Percentiles rank a stretch among this genome's conserved stretches.
These are phyloP conservation scores for Phainopepla nitens DNA, from an alignment of 2,113 vertebrate species.

Conservation along the genomic window DNA sequence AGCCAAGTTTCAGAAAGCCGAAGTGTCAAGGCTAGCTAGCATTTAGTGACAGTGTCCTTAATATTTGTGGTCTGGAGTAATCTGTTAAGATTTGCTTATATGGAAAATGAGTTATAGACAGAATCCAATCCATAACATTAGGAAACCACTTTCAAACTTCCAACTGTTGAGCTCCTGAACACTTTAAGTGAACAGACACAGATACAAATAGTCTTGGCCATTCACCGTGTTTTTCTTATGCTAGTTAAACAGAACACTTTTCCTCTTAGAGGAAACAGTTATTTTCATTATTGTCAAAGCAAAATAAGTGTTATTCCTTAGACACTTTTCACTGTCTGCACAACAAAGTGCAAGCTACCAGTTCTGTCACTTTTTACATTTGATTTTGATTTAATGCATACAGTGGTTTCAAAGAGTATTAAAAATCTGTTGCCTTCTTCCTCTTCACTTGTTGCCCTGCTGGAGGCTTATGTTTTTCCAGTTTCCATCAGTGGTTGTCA, in stretches of 20 bases:
- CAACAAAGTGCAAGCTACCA: conserved; percentile 9
- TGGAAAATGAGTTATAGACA: conserved; percentile 36
- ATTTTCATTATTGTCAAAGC: conserved; percentile 33
- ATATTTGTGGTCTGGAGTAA: conserved; percentile 19
- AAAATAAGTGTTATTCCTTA: conserved; percentile 19
- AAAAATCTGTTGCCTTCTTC: conserved; percentile 47
- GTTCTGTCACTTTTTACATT: conserved; percentile 27
- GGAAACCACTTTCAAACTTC: conserved; percentile 47
- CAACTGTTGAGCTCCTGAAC: not conserved
- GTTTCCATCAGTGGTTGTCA: conserved; percentile 59
- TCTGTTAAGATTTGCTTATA: conserved; percentile 57
- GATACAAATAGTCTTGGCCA: not conserved
- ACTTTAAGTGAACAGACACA: not conserved
- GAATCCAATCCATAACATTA: conserved; percentile 26
- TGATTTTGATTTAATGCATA: conserved; percentile 25
- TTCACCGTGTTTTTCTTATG: not conserved
- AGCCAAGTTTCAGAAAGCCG: conserved; percentile 43
- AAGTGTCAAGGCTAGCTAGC: conserved; percentile 9
- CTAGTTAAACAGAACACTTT: conserved; percentile 1
- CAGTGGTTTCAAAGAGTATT: conserved; percentile 31
- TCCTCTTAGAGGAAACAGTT: conserved; percentile 26
- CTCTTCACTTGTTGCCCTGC: conserved; percentile 52
- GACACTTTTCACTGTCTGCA: not conserved
- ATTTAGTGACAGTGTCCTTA: conserved; percentile 59
- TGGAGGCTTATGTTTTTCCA: conserved; percentile 57